Evolutionary conservation across 2,888 invertebrate species (phyloP).

Genomic region (Phlogophora meticulosa): DNA sequence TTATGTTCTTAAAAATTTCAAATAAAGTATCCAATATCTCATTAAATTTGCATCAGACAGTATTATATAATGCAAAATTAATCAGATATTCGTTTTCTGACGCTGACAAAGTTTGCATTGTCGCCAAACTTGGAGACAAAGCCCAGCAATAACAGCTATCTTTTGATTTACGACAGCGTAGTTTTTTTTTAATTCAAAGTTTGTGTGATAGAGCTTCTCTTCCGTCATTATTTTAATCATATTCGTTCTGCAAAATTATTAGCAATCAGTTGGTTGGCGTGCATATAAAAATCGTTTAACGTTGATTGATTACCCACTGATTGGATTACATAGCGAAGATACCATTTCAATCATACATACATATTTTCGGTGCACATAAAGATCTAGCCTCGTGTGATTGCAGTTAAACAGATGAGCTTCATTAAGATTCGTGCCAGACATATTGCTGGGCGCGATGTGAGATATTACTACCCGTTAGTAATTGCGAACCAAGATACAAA

Average conservation of each 20-base stretch:
- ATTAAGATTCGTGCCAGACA: slow-evolving; percentile 62
- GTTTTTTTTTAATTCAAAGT: slow-evolving; percentile 10
- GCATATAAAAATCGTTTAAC: slow-evolving; percentile 47
- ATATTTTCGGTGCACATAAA: slow-evolving; percentile 49
- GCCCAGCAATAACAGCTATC: slow-evolving; percentile 17
- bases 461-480: slow-evolving; percentile 55
- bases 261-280: slow-evolving; percentile 26
- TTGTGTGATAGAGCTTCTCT: slow-evolving; percentile 26
- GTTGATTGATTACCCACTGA: slow-evolving; percentile 54
- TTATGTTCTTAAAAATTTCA: no score
- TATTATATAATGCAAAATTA: neutral
- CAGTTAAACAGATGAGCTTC: slow-evolving; percentile 63
- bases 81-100: slow-evolving; percentile 18
- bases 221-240: slow-evolving; percentile 43
- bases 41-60: no score
- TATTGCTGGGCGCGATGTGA: slow-evolving; percentile 53
- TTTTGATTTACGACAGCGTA: slow-evolving; percentile 34
- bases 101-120: slow-evolving; percentile 25
- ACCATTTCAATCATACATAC: slow-evolving; percentile 41
- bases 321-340: slow-evolving; percentile 46
- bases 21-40: no score
- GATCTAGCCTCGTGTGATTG: slow-evolving; percentile 41
- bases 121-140: slow-evolving; percentile 37
- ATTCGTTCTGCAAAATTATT: slow-evolving; percentile 38
- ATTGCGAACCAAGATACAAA: slow-evolving; percentile 52